phyloP scores from a whole-genome alignment of 2,797 vertebrate species.

The Epinephelus coioides region DNA sequence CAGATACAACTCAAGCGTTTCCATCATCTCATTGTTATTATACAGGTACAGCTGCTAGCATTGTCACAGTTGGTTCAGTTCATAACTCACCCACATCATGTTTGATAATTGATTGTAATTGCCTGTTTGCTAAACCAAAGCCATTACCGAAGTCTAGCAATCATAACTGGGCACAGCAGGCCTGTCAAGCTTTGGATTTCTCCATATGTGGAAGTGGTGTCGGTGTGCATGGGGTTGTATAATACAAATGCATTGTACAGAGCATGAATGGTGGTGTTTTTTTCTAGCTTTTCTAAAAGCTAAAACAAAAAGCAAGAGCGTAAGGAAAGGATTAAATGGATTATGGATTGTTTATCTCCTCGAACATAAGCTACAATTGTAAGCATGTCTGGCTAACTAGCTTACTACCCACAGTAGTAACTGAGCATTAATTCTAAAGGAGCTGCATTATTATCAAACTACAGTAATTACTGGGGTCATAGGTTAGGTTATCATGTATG shows the following conservation, averaged over 20 bases:
- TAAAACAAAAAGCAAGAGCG: neutral
- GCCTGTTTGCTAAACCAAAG: neutral
- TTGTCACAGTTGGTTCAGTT: neutral
- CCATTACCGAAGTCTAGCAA: neutral
- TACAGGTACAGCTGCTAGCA: neutral
- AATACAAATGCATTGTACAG: neutral
- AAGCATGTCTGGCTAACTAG: no score
- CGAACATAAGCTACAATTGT: no score
- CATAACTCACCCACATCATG: neutral
- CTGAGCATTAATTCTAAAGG: no score
- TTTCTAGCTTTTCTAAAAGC: neutral
- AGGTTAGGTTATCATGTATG: no score
- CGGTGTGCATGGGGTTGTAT: neutral
- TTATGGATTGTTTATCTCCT: neutral
- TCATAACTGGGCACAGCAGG: slow-evolving; percentile 4
- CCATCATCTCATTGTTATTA: neutral
- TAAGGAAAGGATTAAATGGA: neutral
- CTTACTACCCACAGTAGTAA: no score
- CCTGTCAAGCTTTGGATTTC: neutral
- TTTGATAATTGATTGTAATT: slow-evolving; percentile 10
- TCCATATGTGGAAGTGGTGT: neutral
- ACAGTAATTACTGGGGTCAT: no score
- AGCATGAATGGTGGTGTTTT: neutral
- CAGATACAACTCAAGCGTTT: neutral
- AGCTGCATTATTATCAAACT: no score